A percentile compares a stretch with the other conserved stretches of the same genome.
Conservation (phyloP, 2,888 invertebrate genomes). For the Archips crataeganus region DNA sequence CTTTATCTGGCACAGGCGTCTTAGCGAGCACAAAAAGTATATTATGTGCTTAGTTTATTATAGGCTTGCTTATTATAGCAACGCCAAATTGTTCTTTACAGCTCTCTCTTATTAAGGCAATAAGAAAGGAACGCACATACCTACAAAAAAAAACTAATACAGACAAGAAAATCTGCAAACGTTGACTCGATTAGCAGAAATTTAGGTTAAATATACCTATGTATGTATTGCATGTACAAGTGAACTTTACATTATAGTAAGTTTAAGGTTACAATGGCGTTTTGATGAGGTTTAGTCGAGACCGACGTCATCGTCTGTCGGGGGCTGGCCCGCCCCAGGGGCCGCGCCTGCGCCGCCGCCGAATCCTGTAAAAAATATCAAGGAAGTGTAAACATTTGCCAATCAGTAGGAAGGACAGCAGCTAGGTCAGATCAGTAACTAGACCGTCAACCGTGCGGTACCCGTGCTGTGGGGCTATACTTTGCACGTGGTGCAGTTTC, state of each 20-base stretch:
- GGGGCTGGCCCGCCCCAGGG: slow-evolving; percentile 64
- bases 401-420: too few relatives aligned
- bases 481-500: too few relatives aligned
- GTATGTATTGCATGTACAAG: slow-evolving; percentile 13
- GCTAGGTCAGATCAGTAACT: too few relatives aligned
- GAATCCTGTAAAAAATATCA: slow-evolving; percentile 56
- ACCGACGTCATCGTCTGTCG: slow-evolving; percentile 87
- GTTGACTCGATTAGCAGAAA: slow-evolving; percentile 13
- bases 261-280: slow-evolving; percentile 12
- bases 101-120: not conserved
- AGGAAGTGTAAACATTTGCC: not conserved
- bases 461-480: too few relatives aligned
- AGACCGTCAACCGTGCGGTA: too few relatives aligned
- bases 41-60: not conserved
- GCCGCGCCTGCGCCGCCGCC: slow-evolving; percentile 61
- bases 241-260: slow-evolving; percentile 11
- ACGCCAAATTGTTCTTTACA: not conserved
- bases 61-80: not conserved
- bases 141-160: not conserved
- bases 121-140: not conserved
- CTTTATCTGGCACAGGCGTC: not conserved
- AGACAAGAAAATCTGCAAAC: not conserved
- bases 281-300: slow-evolving; percentile 82
- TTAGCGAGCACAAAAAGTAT: not conserved
- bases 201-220: slow-evolving; percentile 7